Percentiles rank a stretch among this genome's conserved stretches.
Conservation (phyloP, 1,140 invertebrate genomes). For the Coenobita brevimanus region DNA sequence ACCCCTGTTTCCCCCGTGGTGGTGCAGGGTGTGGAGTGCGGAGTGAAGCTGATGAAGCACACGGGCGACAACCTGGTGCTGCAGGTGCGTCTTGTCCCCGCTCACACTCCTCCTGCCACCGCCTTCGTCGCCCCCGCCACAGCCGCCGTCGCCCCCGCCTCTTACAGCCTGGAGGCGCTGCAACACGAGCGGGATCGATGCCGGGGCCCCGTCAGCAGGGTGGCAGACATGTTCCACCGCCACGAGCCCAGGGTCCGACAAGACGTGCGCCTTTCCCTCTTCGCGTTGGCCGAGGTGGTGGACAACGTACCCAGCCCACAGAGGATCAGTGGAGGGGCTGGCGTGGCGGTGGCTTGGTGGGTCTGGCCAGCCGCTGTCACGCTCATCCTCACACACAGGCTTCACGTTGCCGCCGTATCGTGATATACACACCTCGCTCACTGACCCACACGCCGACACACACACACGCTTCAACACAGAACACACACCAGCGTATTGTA, state of each 20-base stretch:
- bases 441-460: not conserved
- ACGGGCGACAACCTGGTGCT: constrained; percentile 47
- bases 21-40: constrained; percentile 31
- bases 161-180: constrained; percentile 36
- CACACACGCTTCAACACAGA: constrained; percentile 1
- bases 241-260: constrained; percentile 52
- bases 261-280: constrained; percentile 67
- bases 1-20: no score
- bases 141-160: not conserved
- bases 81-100: constrained; percentile 33
- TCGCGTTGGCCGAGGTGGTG: constrained; percentile 65
- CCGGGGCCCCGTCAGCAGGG: not conserved
- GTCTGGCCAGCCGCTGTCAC: constrained; percentile 16
- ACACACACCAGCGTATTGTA: no score
- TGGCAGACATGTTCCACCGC: constrained; percentile 59
- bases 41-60: constrained; percentile 26
- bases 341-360: constrained; percentile 41
- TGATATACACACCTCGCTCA: not conserved
- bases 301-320: constrained; percentile 64
- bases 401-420: not conserved
- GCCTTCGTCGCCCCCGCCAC: not conserved
- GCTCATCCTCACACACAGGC: not conserved
- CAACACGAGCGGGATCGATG: constrained; percentile 47
- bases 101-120: not conserved
- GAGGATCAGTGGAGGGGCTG: constrained; percentile 36